Conservation (phyloP, 2,797 vertebrate genomes). For the Platalea minor region DNA sequence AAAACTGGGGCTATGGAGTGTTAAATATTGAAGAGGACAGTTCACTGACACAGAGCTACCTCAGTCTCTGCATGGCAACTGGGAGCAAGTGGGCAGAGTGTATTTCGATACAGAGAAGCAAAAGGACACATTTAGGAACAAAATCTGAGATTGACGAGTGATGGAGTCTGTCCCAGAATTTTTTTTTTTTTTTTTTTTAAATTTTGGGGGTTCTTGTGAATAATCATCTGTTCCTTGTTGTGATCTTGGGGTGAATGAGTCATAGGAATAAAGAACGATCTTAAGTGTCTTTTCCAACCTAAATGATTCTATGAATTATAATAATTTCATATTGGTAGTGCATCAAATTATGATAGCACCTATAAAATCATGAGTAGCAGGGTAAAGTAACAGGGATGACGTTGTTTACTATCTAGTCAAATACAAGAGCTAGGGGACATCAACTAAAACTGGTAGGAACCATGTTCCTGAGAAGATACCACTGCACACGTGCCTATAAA, state of each 20-base stretch:
- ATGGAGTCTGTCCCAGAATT: not conserved
- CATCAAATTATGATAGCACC: not conserved
- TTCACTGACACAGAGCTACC: not conserved
- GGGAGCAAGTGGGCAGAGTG: not conserved
- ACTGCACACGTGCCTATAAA: not conserved
- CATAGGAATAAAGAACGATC: not conserved
- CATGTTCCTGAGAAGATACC: not conserved
- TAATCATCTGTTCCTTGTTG: not conserved
- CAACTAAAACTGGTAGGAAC: not conserved
- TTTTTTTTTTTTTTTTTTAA: fast-evolving
- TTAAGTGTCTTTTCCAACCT: not conserved
- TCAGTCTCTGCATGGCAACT: fast-evolving
- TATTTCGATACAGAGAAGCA: not conserved
- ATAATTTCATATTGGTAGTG: not conserved
- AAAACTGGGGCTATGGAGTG: not conserved
- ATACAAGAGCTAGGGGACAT: not conserved
- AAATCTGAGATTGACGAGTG: not conserved
- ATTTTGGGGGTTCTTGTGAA: not conserved
- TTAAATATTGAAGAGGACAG: not conserved
- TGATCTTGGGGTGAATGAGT: not conserved
- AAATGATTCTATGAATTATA: not conserved
- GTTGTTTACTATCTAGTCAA: not conserved
- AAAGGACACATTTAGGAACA: not conserved
- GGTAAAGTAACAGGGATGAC: not conserved
- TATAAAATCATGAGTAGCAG: not conserved